These are phyloP conservation scores for Actinostola sp. DNA, from an alignment of 92 coral and sea anemone species.

Conservation along the genomic window DNA sequence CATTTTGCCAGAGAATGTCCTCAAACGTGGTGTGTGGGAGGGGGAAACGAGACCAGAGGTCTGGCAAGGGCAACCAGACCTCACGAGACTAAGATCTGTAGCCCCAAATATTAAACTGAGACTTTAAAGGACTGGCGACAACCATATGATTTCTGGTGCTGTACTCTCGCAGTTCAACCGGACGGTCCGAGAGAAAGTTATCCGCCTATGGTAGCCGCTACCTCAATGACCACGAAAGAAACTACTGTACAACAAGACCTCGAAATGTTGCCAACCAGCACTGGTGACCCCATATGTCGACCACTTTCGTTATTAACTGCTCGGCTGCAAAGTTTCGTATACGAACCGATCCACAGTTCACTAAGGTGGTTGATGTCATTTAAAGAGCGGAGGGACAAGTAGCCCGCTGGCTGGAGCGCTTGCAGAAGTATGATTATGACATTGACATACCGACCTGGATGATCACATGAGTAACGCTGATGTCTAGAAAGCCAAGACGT, in stretches of 20 bases:
- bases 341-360: constrained; percentile 47
- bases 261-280: constrained; percentile 55
- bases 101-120: neutral
- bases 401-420: constrained; percentile 51
- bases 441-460: constrained; percentile 56
- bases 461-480: constrained; percentile 57
- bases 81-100: neutral
- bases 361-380: constrained; percentile 55
- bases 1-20: neutral
- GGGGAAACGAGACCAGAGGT: neutral
- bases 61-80: neutral
- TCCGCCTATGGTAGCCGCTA: constrained; percentile 55
- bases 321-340: constrained; percentile 28
- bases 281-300: constrained; percentile 34
- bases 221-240: constrained; percentile 53
- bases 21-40: neutral
- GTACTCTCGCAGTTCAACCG: constrained; percentile 42
- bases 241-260: constrained; percentile 59
- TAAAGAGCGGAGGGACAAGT: constrained; percentile 58
- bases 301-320: constrained; percentile 46
- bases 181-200: constrained; percentile 52
- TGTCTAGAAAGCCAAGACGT: constrained; percentile 47
- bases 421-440: constrained; percentile 64
- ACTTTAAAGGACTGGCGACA: neutral
- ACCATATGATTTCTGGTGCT: constrained; percentile 15